Conservation (phyloP, 2,113 vertebrate species). For the Shinisaurus crocodilurus region DNA sequence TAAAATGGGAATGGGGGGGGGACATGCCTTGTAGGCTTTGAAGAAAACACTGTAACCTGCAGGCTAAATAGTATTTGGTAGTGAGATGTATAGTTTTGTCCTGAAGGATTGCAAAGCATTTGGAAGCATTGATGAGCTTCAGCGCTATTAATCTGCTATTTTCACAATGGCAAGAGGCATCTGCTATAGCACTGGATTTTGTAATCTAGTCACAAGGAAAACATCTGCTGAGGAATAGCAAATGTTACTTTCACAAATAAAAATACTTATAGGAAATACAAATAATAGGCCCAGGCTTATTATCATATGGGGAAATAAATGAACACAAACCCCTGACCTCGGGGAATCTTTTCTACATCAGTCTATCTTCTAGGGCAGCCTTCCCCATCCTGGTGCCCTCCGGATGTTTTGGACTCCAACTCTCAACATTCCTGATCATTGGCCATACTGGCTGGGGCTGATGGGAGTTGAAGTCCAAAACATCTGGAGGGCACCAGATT, state of each 20-base stretch:
- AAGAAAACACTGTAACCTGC: conserved; percentile 27
- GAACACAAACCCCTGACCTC: background rate
- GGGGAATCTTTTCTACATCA: background rate
- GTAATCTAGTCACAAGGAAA: background rate
- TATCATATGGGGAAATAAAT: background rate
- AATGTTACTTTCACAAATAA: background rate
- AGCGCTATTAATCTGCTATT: background rate
- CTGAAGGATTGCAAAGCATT: conserved; percentile 6
- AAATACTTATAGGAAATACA: background rate
- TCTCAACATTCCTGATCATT: too few species aligned
- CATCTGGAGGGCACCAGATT: too few species aligned
- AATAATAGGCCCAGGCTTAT: background rate
- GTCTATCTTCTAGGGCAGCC: background rate
- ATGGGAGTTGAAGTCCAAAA: too few species aligned
- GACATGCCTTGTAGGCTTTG: conserved; percentile 48
- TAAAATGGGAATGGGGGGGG: conserved; percentile 47
- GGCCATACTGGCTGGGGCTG: too few species aligned
- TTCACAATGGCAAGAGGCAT: background rate
- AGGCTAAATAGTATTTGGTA: conserved; percentile 46
- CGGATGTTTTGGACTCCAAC: too few species aligned
- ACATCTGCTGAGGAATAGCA: background rate
- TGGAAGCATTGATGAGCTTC: background rate
- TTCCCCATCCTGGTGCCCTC: too few species aligned
- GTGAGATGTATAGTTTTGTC: conserved; percentile 33
- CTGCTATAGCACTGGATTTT: background rate